phyloP scores from a whole-genome alignment of 2,113 vertebrate species.

The Ciconia stormi region DNA sequence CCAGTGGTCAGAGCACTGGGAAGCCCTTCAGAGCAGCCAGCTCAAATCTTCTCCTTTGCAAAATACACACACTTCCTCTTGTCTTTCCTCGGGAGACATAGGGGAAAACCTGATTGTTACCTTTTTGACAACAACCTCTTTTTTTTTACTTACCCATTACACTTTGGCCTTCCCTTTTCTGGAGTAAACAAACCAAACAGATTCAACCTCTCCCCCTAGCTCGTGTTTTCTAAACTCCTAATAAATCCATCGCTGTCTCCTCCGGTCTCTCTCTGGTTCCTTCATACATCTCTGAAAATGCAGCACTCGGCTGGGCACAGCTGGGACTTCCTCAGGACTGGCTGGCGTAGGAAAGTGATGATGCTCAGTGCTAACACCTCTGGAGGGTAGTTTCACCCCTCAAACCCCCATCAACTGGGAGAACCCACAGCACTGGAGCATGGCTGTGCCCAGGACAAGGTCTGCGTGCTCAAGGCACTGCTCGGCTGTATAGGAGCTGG shows the following conservation, averaged over 20 bases:
- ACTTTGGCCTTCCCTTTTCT: neutral
- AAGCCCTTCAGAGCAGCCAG: neutral
- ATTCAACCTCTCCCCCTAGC: neutral
- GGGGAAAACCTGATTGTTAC: neutral
- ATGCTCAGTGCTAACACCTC: neutral
- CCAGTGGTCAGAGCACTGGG: neutral
- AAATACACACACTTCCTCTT: neutral
- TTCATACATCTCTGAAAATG: neutral
- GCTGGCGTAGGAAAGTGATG: neutral
- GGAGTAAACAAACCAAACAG: neutral
- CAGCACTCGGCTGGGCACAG: neutral
- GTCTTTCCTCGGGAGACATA: neutral
- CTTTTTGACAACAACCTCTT: neutral
- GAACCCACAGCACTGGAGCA: neutral
- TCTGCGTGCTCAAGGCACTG: neutral
- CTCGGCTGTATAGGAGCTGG: neutral
- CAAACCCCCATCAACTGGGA: no score
- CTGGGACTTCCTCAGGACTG: neutral
- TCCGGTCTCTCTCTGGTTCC: neutral
- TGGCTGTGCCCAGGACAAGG: no score
- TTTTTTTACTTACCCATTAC: neutral
- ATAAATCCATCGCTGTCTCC: neutral
- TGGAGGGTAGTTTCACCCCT: neutral
- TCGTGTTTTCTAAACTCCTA: neutral
- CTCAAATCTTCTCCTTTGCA: neutral